A percentile compares a stretch with the other conserved stretches of the same genome.
phyloP scores from a whole-genome alignment of 64 coral and sea anemone genomes.

The Cladopsammia gracilis region DNA sequence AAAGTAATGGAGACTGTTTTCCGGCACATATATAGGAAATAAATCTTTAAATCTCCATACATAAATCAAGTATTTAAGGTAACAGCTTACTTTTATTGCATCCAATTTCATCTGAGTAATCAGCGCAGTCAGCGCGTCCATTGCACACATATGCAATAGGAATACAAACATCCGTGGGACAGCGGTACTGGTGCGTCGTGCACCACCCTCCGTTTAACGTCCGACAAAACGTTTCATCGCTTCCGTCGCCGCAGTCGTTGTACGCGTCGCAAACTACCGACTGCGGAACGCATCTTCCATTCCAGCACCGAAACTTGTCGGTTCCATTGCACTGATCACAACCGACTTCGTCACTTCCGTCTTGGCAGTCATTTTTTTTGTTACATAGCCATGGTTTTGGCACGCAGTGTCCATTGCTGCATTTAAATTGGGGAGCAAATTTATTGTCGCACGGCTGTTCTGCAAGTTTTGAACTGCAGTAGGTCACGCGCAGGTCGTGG shows the following conservation, averaged over 20 bases:
- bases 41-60: no score
- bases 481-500: slow-evolving; percentile 37
- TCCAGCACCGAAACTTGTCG: slow-evolving; percentile 17
- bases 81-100: slow-evolving; percentile 44
- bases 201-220: slow-evolving; percentile 52
- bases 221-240: slow-evolving; percentile 67
- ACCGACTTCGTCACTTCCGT: slow-evolving; percentile 61
- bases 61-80: no score
- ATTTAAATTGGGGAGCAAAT: neutral
- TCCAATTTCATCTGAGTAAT: slow-evolving; percentile 59
- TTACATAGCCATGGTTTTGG: slow-evolving; percentile 51
- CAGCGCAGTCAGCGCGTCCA: slow-evolving; percentile 31
- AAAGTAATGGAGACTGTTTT: no score
- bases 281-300: slow-evolving; percentile 32
- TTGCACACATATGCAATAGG: slow-evolving; percentile 19
- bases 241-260: slow-evolving; percentile 70
- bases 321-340: slow-evolving; percentile 42
- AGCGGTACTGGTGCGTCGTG: slow-evolving; percentile 10
- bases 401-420: slow-evolving; percentile 60
- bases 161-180: slow-evolving; percentile 52
- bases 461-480: slow-evolving; percentile 2
- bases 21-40: no score
- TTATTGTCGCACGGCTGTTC: neutral
- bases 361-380: slow-evolving; percentile 68
- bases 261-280: slow-evolving; percentile 42